Base-by-base conservation (phyloP, 2,888 invertebrate species). In the Ephialtes manifestator region DNA sequence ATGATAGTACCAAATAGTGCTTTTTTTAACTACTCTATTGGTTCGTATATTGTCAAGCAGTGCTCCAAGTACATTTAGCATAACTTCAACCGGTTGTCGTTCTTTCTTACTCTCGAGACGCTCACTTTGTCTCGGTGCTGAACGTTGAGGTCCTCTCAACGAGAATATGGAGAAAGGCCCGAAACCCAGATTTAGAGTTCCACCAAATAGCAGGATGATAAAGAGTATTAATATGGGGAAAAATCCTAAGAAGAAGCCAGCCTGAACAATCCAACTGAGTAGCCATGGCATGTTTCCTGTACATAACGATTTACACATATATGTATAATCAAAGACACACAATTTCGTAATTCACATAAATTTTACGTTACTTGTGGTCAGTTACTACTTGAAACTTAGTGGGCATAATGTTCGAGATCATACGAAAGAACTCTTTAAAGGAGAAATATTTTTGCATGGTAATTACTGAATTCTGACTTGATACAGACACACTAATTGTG, bases 131-230 rank as follows among this genome's bases (percentile, higher is more conserved):
- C 39, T 63, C 18, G 43, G 24, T 15, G 18, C 28, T 24, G 68
- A 24, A 46, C 60, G 13, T 11, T 65, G 65, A 18, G 48, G 28
- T 75, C 86, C 53, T 48, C 58, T 46, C 20, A 90, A 67, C n/a
- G 82, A 85, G n/a, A 92, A 80, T 4, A 76, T 79, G 10, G 89
- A 85, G 2, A 92, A 81, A 15, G 91, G 91, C 8, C 91, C 91
- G 0, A 92, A 11, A 31, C 85, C 89, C 8, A 92, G n/a, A 48
- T 86, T 87, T 20, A 92, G 15, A 1, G 90, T 88, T 35, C 89
- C 89, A 7, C 92, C 90, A 28, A 76, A 31, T 15, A 87, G 20
- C 60, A 81, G 71, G 55, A 92, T 75, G 11, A 90, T 75, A 20
- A 8, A 11, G 13, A 89, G 18, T 35, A 87, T 13, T 18, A 87